Evolutionary conservation across 2,113 vertebrate genomes (phyloP), one percentile per base, ranked within the genome.

Genomic region (Myrmophylax atrothorax): DNA sequence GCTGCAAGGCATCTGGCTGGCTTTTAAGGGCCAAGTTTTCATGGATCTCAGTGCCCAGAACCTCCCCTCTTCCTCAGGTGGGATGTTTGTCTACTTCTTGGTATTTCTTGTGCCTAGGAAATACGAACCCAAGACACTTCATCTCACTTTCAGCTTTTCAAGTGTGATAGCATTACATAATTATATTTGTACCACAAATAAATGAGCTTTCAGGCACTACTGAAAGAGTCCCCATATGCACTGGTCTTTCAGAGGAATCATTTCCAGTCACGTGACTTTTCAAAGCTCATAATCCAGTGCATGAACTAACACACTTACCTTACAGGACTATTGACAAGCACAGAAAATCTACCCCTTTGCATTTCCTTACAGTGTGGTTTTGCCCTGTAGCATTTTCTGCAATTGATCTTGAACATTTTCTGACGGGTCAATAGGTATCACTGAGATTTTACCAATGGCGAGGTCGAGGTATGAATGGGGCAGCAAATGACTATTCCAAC

Each of bases 401-500:
- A 70, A 15, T 1, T 0, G 10, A 80, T 67, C 55, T 55, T 67
- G 60, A 64, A 90, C 77, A 72, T 49, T 44, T 88, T 38, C 52
- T 26, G 40, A 67, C 55, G 56, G 14, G 75, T 91, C 87, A 85
- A 24, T 14, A 80, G 58, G 37, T 81, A 78, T 69, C 58, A 76
- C 12, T 60, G 58, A 31, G 55, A 56, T 60, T 92, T 92, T 75
- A 80, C 72, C 59, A 68, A 49, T 0, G 12, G 19, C 85, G 72
- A 93, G 86, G 25, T 2, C 38, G 60, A 95, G 60, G 29, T 63
- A 92, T 50, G 25, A 68, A 88, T 47, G 28, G 52, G 60, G 68
- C 49, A 75, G 60, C 46, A 82, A 93, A 70, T 18, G 67, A 64
- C 93, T 92, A 94, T 84, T 86, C 53, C 56, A 68, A 92, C 72